Conservation (phyloP, 2,888 invertebrate genomes). For the Spisula solida region DNA sequence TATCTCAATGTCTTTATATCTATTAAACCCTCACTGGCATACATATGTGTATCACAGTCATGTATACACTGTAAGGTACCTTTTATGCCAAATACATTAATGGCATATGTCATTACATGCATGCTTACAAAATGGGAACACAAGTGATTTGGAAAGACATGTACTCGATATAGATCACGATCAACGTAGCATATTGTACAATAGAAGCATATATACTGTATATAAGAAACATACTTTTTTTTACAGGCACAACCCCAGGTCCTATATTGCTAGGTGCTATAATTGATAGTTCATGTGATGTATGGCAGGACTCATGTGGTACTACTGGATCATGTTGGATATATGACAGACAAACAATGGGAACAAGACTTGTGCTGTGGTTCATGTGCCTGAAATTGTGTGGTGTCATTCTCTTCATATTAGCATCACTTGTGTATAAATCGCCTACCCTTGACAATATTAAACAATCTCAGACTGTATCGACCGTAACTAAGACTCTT, state of each 20-base stretch:
- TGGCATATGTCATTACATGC: too few species aligned
- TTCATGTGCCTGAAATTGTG: constrained; percentile 73
- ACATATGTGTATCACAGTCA: too few species aligned
- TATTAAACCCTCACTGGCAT: too few species aligned
- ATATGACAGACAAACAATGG: constrained; percentile 90
- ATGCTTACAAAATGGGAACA: too few species aligned
- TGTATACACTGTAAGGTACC: too few species aligned
- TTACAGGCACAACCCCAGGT: constrained; percentile 89
- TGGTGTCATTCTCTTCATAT: constrained; percentile 88
- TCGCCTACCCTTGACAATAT: constrained; percentile 54
- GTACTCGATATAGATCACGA: too few species aligned
- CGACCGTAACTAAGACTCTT: too few species aligned
- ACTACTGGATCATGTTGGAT: constrained; percentile 91
- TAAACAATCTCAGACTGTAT: neutral
- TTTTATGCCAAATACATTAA: too few species aligned
- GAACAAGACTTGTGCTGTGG: constrained; percentile 81
- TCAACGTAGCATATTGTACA: too few species aligned
- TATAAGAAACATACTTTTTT: neutral
- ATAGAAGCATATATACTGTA: too few species aligned
- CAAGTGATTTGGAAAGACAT: too few species aligned
- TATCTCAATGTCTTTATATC: too few species aligned
- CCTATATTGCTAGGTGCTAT: constrained; percentile 92
- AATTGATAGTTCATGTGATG: constrained; percentile 91
- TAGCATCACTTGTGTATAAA: constrained; percentile 90
- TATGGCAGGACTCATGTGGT: constrained; percentile 91